Percentiles rank a stretch among this genome's conserved stretches.
Evolutionary conservation across 2,888 invertebrate species (phyloP).

Genomic region (Apeira syringaria): DNA sequence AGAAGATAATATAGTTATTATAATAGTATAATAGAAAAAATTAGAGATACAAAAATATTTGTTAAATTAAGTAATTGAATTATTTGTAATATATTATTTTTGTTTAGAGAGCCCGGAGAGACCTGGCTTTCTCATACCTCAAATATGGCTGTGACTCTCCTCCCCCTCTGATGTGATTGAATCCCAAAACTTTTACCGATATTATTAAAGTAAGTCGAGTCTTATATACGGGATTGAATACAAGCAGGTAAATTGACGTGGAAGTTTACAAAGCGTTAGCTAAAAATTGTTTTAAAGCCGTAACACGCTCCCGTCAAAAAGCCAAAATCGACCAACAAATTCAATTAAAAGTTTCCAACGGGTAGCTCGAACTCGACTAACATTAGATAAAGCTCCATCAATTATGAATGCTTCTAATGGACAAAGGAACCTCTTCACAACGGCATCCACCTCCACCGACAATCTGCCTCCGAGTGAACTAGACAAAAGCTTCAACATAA

Average conservation of each 20-base stretch:
- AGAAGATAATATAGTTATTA: no score
- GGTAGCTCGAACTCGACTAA: slow-evolving; percentile 64
- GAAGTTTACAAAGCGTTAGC: slow-evolving; percentile 50
- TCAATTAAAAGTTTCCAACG: slow-evolving; percentile 77
- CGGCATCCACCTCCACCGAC: slow-evolving; percentile 56
- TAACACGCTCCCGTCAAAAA: slow-evolving; percentile 64
- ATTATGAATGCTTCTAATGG: slow-evolving; percentile 71
- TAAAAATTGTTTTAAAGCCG: slow-evolving; percentile 60
- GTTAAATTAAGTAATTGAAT: no score
- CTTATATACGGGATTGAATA: slow-evolving; percentile 25
- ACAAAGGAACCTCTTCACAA: slow-evolving; percentile 69
- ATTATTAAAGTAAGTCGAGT: slow-evolving; percentile 27
- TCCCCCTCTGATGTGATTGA: no score
- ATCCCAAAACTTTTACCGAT: slow-evolving; percentile 14
- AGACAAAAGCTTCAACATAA: slow-evolving; percentile 73
- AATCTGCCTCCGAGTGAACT: slow-evolving; percentile 68
- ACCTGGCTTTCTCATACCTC: no score
- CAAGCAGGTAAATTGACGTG: slow-evolving; percentile 46
- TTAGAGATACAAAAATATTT: no score
- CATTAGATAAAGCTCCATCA: slow-evolving; percentile 74
- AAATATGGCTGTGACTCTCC: no score
- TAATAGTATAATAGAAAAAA: no score
- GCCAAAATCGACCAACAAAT: slow-evolving; percentile 71
- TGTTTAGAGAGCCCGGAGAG: no score
- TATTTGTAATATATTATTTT: no score